Conservation (phyloP, 64 coral and sea anemone genomes). For the Catalaphyllia jardinei region DNA sequence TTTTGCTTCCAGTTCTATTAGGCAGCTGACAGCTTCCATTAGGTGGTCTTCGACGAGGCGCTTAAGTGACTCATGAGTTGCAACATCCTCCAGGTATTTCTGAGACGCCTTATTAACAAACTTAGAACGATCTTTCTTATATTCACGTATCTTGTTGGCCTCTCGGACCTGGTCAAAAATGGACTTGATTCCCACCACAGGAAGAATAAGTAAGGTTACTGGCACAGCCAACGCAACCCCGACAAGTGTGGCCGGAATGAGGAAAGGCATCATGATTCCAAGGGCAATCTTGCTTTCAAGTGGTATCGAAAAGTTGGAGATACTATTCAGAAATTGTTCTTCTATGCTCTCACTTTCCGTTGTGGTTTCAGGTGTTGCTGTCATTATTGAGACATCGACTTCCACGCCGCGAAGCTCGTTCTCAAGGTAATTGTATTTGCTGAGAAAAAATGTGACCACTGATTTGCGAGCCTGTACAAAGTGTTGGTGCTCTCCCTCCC, state of each 20-base stretch:
- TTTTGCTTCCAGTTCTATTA: neutral
- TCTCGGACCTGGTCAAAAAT: neutral
- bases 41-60: conserved; percentile 9
- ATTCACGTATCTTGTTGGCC: neutral
- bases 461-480: conserved; percentile 21
- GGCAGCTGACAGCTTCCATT: neutral
- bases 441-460: neutral
- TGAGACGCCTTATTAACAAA: conserved; percentile 4
- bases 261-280: neutral
- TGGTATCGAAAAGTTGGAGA: neutral
- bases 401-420: conserved; percentile 24
- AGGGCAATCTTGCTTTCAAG: neutral
- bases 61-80: neutral
- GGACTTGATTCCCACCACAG: neutral
- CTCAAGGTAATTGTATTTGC: conserved; percentile 19
- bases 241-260: neutral
- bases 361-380: neutral
- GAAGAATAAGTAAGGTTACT: neutral
- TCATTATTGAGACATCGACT: neutral
- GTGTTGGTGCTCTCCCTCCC: conserved; percentile 22
- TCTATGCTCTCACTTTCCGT: neutral
- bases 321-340: neutral
- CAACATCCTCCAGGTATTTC: conserved; percentile 10
- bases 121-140: neutral
- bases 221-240: neutral